Conservation (phyloP, 2,888 invertebrate genomes). For the Hofmannophila pseudospretella region DNA sequence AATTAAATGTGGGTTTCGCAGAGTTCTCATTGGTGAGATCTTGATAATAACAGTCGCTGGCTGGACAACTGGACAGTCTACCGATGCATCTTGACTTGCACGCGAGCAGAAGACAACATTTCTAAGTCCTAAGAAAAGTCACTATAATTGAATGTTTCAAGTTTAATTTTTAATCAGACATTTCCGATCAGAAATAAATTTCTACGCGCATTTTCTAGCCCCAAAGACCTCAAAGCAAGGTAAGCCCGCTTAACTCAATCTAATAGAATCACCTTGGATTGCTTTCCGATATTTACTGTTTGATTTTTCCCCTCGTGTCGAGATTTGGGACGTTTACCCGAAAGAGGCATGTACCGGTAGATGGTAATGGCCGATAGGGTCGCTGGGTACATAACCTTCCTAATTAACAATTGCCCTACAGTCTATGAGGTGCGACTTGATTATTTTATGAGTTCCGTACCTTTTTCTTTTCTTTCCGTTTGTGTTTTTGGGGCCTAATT, state of each 20-base stretch:
- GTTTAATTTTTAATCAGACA: conserved; percentile 12
- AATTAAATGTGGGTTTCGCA: conserved; percentile 45
- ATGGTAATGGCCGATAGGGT: conserved; percentile 58
- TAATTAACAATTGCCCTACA: conserved; percentile 58
- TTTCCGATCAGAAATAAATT: conserved; percentile 34
- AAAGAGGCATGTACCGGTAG: conserved; percentile 64
- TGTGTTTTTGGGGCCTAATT: conserved; percentile 1
- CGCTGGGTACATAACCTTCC: conserved; percentile 57
- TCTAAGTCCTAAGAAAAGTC: conserved; percentile 5
- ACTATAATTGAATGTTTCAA: conserved; percentile 1
- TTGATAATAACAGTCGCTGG: conserved; percentile 44
- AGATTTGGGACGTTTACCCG: conserved; percentile 64
- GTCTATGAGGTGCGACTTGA: conserved; percentile 33
- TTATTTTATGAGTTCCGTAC: conserved; percentile 26
- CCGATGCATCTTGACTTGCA: conserved; percentile 50
- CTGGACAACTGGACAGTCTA: conserved; percentile 18
- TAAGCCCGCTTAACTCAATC: conserved; percentile 61
- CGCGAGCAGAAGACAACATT: conserved; percentile 32
- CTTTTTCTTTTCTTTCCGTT: conserved; percentile 14
- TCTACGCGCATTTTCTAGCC: conserved; percentile 29
- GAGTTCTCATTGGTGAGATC: conserved; percentile 46
- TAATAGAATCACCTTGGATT: conserved; percentile 74
- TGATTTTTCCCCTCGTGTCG: conserved; percentile 68
- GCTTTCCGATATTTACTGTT: conserved; percentile 75
- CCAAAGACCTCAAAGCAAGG: conserved; percentile 44